phyloP scores from a whole-genome alignment of 2,113 vertebrate genomes.

The Actenoides hombroni region DNA sequence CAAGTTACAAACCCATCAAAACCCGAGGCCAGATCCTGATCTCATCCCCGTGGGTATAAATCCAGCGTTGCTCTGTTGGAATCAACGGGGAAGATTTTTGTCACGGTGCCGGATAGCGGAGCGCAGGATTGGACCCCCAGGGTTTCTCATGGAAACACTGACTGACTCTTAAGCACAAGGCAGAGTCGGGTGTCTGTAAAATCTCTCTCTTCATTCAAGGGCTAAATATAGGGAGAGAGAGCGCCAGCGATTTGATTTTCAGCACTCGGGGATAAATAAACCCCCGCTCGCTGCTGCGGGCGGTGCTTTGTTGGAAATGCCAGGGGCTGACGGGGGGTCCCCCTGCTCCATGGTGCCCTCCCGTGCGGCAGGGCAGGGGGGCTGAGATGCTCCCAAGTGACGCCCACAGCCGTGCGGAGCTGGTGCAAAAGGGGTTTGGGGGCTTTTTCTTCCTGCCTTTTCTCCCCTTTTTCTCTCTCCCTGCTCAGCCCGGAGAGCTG shows the following conservation, averaged over 20 bases:
- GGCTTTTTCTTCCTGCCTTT: neutral
- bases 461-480: neutral
- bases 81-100: neutral
- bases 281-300: neutral
- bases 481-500: neutral
- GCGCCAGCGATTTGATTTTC: neutral
- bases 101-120: neutral
- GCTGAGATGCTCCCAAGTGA: neutral
- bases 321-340: neutral
- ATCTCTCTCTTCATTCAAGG: constrained; percentile 52
- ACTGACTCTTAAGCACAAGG: constrained; percentile 41
- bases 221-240: constrained; percentile 64
- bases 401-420: rapidly evolving
- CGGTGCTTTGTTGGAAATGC: neutral
- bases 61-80: neutral
- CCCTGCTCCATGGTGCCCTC: neutral
- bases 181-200: constrained; percentile 6
- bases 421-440: neutral
- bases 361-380: neutral
- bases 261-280: neutral
- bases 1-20: constrained; percentile 39
- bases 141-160: constrained; percentile 58
- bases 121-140: constrained; percentile 5
- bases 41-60: neutral
- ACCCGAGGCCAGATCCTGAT: constrained; percentile 41